These are phyloP conservation scores for Pelusios castaneus DNA, from an alignment of 2,113 vertebrate genomes.

Conservation along the genomic window DNA sequence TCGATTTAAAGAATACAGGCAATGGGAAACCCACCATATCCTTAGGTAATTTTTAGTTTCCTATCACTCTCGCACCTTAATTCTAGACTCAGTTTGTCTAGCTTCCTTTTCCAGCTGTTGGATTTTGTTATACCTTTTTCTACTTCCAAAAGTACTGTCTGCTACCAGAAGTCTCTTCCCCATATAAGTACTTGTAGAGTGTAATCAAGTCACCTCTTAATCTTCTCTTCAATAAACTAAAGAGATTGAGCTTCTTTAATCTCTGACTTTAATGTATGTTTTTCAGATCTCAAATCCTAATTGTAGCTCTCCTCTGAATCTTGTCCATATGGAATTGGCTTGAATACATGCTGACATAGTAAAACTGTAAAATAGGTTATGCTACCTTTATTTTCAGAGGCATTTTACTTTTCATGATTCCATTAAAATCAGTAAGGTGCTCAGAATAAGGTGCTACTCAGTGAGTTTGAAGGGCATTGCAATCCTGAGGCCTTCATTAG, in stretches of 20 bases:
- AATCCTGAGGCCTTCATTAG: background rate
- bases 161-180: background rate
- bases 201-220: background rate
- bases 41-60: background rate
- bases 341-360: background rate
- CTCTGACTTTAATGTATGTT: background rate
- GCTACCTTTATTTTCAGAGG: background rate
- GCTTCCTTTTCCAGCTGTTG: background rate
- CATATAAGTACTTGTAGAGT: background rate
- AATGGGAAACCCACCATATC: background rate
- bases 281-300: background rate
- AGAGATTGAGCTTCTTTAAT: background rate
- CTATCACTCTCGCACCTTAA: background rate
- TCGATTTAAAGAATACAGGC: background rate
- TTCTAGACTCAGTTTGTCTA: background rate
- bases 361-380: rapidly evolving
- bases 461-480: rapidly evolving
- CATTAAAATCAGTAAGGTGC: rapidly evolving
- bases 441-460: rapidly evolving
- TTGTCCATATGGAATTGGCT: background rate
- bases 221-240: background rate
- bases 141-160: background rate
- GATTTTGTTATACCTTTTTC: background rate
- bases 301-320: background rate
- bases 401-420: background rate